Conservation (phyloP, 2,797 vertebrate genomes). For the Coregonus suidteri region DNA sequence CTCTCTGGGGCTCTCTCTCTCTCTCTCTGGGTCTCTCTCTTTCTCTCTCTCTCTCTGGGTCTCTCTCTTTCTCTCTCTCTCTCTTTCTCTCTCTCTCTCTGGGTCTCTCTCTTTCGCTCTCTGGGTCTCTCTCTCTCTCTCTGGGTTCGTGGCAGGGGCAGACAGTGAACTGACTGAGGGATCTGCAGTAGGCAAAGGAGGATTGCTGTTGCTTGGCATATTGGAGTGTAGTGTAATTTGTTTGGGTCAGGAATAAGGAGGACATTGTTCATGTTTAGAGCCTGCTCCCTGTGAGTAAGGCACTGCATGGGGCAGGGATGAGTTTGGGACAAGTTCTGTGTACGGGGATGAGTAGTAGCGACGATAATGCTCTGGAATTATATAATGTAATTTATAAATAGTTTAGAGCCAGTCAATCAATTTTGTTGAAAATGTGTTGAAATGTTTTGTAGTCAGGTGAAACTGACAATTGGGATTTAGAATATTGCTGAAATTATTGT, state of each 20-base stretch:
- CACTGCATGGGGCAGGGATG: neutral
- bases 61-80: too few relatives aligned
- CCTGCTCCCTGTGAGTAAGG: constrained; percentile 9
- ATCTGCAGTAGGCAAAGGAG: constrained; percentile 30
- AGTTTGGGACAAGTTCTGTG: neutral
- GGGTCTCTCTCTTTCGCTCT: too few relatives aligned
- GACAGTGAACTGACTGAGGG: constrained; percentile 14
- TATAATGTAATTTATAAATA: too few relatives aligned
- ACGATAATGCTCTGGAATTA: neutral
- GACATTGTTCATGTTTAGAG: constrained; percentile 41
- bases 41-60: too few relatives aligned
- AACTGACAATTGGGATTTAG: neutral
- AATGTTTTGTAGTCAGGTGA: neutral
- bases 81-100: too few relatives aligned
- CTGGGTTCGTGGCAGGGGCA: constrained; percentile 46
- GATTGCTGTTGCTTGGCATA: constrained; percentile 1
- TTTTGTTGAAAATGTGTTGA: neutral
- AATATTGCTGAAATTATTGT: neutral
- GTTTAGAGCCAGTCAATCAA: neutral
- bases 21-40: too few relatives aligned
- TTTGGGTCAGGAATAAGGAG: constrained; percentile 27
- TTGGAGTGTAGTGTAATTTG: constrained; percentile 31
- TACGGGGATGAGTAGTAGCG: neutral
- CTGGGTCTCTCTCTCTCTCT: too few relatives aligned
- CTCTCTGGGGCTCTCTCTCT: constrained; percentile 31